These are phyloP conservation scores for Hipposideros larvatus DNA, from an alignment of 2,797 vertebrate species.

Conservation along the genomic window DNA sequence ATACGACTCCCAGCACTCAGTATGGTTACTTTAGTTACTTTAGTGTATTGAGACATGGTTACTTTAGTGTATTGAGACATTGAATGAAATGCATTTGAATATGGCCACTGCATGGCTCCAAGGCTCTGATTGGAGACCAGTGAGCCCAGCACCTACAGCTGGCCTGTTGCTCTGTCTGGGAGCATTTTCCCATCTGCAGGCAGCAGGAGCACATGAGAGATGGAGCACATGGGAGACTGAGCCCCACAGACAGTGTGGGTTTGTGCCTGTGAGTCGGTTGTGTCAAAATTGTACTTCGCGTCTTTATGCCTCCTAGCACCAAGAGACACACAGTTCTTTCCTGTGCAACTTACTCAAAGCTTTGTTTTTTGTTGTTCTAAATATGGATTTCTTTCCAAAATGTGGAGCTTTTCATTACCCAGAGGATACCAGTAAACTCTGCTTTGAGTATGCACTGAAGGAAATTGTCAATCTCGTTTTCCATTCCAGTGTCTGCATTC, in stretches of 20 bases:
- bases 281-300: slow-evolving; percentile 51
- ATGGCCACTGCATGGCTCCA: accelerated
- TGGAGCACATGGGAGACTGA: neutral
- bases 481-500: neutral
- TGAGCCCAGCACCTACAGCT: neutral
- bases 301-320: neutral
- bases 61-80: neutral
- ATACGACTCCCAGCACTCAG: neutral
- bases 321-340: slow-evolving; percentile 56
- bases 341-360: neutral
- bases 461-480: neutral
- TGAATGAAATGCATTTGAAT: neutral
- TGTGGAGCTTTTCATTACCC: neutral
- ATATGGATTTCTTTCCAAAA: neutral
- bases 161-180: neutral
- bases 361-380: slow-evolving; percentile 60
- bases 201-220: neutral
- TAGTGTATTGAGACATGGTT: neutral
- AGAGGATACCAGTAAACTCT: neutral
- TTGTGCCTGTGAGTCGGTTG: slow-evolving; percentile 48
- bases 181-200: neutral
- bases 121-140: neutral
- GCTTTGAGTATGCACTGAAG: neutral
- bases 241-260: slow-evolving; percentile 16
- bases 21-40: neutral